These are phyloP conservation scores for Brenthis ino DNA, from an alignment of 2,888 invertebrate genomes.

Conservation along the genomic window DNA sequence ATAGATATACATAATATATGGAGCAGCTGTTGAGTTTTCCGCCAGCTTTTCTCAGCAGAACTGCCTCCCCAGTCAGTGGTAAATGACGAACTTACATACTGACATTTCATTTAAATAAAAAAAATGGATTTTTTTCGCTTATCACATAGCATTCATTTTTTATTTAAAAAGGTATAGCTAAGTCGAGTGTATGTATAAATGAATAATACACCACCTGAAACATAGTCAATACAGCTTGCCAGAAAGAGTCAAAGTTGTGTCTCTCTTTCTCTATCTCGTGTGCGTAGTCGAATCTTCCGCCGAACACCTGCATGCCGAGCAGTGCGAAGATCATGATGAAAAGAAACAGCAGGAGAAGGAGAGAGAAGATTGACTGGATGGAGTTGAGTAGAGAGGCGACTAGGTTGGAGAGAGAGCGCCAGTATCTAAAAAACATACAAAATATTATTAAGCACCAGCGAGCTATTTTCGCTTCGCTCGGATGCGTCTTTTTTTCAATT, in stretches of 20 bases:
- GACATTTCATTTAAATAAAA: too few species aligned
- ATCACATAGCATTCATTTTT: too few species aligned
- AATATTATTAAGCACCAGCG: constrained; percentile 8
- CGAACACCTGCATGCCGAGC: constrained; percentile 99
- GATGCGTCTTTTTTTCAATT: too few species aligned
- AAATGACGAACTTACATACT: too few species aligned
- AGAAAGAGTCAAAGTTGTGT: constrained; percentile 99
- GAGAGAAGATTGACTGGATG: constrained; percentile 98
- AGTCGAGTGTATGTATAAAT: neutral
- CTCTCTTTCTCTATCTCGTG: constrained; percentile 92
- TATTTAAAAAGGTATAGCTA: too few species aligned
- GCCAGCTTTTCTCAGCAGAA: too few species aligned
- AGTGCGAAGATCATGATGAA: constrained; percentile 99
- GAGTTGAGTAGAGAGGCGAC: constrained; percentile 99
- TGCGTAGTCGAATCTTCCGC: constrained; percentile 97
- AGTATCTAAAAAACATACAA: constrained; percentile 88
- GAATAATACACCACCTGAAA: constrained; percentile 89
- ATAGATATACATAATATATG: too few species aligned
- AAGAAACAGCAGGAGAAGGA: constrained; percentile 96
- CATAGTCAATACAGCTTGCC: constrained; percentile 98
- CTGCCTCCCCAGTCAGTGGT: too few species aligned
- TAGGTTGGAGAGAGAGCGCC: constrained; percentile 98
- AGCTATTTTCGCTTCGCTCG: too few species aligned
- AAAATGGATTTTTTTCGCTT: too few species aligned
- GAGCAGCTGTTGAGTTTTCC: too few species aligned